Evolutionary conservation across 2,797 vertebrate species (phyloP), one percentile per base, ranked within the genome.

Genomic region (Pelochelys cantorii): DNA sequence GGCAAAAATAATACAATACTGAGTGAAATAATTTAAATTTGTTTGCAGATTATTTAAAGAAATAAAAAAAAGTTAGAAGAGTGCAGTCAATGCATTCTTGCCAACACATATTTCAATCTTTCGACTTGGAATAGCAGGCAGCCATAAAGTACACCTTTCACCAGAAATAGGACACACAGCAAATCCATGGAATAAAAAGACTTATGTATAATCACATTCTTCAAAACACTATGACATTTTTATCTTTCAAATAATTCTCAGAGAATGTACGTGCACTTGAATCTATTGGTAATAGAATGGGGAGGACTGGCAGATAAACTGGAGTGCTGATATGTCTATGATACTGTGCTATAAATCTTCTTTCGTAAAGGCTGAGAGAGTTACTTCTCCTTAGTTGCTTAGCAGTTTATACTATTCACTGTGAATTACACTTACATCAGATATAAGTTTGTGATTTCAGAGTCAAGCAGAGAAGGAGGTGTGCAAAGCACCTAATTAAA

Each of bases 401-500:
- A 86, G 55, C 65, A 84, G 84, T 85, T 92, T 93, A 57, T 57
- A 68, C 91, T 57, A 29, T n/a, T 90, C 27, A 1, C 23, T 29
- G 79, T 68, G 57, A 94, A 87, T 88, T 65, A 90, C 77, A 74
- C 82, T 93, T 95, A 3, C 75, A 89, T 34, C 29, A 86, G 86
- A 84, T 34, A 37, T 17, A 60, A 9, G 31, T 87, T 94, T 87
- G 77, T 89, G 89, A 90, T 95, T 94, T 89, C 93, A 88, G 88
- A 85, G 94, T 87, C 88, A 89, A 78, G 62, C 89, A 85, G 20
- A 55, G 79, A 92, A 87, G 0, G 2, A 87, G 83, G 74, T 88
- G 93, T 95, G 53, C 93, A 94, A 95, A 90, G 94, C 31, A 2
- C 85, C 78, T 90, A 84, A 79, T 93, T 74, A 79, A 92, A 95